Evolutionary conservation across 2,113 vertebrate genomes (phyloP).

Genomic region (Cephalopholis sonnerati): DNA sequence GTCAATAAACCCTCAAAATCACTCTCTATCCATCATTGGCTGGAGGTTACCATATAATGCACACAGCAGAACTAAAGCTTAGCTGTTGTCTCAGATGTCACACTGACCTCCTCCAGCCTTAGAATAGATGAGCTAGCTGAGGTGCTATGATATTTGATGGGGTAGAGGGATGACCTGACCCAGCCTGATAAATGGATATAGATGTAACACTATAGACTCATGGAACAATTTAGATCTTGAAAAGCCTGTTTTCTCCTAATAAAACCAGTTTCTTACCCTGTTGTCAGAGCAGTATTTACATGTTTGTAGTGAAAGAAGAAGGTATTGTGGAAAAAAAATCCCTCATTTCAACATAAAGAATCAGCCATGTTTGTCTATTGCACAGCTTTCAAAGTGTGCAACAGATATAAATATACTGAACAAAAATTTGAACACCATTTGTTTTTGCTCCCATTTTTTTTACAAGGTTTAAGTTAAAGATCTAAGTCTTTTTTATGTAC

Average conservation of each 20-base stretch:
- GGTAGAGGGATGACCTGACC: slow-evolving; percentile 23
- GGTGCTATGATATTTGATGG: slow-evolving; percentile 45
- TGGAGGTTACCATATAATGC: slow-evolving; percentile 30
- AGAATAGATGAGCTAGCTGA: slow-evolving; percentile 29
- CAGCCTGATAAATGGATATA: neutral
- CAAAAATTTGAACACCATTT: too few relatives aligned
- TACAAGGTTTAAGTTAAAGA: too few relatives aligned
- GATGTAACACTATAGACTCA: neutral
- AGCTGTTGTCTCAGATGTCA: slow-evolving; percentile 26
- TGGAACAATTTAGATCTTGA: slow-evolving; percentile 7
- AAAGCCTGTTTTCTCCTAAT: slow-evolving; percentile 6
- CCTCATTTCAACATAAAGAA: too few relatives aligned
- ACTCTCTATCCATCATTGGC: slow-evolving; percentile 58
- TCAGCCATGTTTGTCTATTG: too few relatives aligned
- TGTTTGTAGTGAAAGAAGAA: too few relatives aligned
- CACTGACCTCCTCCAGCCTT: slow-evolving; percentile 1
- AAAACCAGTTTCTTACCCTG: neutral
- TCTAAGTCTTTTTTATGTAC: too few relatives aligned
- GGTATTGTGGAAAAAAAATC: too few relatives aligned
- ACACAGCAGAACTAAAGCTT: slow-evolving; percentile 16
- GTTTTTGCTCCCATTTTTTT: too few relatives aligned
- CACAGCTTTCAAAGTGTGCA: too few relatives aligned
- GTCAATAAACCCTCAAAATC: slow-evolving; percentile 62
- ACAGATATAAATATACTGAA: too few relatives aligned
- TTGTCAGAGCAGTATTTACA: too few relatives aligned